Conservation (phyloP, 2,113 vertebrate species). For the Takifugu flavidus region DNA sequence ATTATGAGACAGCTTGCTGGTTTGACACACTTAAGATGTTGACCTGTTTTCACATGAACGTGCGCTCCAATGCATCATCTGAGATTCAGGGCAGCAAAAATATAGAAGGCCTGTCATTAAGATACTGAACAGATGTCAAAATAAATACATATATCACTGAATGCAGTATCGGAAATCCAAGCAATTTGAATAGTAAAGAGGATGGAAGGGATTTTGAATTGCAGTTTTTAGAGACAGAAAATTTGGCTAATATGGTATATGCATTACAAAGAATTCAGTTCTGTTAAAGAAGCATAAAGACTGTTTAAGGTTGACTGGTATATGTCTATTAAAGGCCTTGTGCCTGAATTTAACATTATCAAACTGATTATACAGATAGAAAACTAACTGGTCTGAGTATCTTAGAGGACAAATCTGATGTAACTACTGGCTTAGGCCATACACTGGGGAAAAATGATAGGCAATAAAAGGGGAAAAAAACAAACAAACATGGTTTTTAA, state of each 20-base stretch:
- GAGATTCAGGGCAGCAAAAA: background rate
- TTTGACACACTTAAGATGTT: constrained; percentile 16
- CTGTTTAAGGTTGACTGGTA: background rate
- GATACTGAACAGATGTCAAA: no score
- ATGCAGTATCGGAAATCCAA: no score
- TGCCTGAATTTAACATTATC: background rate
- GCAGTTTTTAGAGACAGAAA: background rate
- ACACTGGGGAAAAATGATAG: constrained; percentile 1
- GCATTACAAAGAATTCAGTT: background rate
- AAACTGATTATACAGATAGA: background rate
- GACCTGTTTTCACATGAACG: constrained; percentile 6
- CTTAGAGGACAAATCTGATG: background rate
- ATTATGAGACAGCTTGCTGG: constrained; percentile 22
- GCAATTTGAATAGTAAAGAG: no score
- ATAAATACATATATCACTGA: no score
- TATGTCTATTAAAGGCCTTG: background rate
- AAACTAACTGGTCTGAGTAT: background rate
- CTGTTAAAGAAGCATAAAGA: background rate
- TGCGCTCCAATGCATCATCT: background rate
- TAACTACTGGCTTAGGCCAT: no score
- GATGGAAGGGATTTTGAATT: background rate
- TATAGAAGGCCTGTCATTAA: no score
- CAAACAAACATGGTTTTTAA: constrained; percentile 31
- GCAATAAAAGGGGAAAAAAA: constrained; percentile 34
- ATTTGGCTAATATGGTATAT: background rate